Conservation (phyloP, 2,888 invertebrate genomes). For the Lapara coniferarum region DNA sequence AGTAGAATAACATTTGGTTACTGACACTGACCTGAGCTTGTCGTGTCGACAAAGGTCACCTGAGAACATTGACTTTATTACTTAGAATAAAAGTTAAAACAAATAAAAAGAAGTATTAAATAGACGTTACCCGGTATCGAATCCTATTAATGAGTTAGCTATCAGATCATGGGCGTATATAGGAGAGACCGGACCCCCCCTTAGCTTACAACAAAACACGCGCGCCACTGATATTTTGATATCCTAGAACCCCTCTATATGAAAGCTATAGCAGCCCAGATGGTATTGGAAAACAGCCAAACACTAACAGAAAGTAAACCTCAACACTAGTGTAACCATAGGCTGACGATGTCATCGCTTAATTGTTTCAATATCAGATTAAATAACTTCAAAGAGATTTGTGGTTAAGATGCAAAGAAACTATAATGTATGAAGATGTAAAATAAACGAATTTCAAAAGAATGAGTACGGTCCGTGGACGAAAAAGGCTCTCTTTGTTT, state of each 20-base stretch:
- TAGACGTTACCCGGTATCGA: neutral
- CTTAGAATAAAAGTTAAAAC: neutral
- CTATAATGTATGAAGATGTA: neutral
- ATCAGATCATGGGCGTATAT: too few relatives aligned
- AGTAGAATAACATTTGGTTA: neutral
- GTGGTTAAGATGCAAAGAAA: neutral
- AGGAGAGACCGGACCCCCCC: too few relatives aligned
- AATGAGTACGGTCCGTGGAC: slow-evolving; percentile 11
- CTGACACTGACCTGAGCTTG: neutral
- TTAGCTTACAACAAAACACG: too few relatives aligned
- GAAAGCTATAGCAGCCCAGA: too few relatives aligned
- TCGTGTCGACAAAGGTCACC: too few relatives aligned
- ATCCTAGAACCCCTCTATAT: too few relatives aligned
- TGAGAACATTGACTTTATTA: neutral
- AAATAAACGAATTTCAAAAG: slow-evolving; percentile 7
- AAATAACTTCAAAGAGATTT: slow-evolving; percentile 9
- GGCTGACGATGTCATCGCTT: neutral
- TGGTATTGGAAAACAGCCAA: neutral
- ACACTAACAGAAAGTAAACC: neutral
- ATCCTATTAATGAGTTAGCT: neutral
- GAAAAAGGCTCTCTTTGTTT: slow-evolving; percentile 14
- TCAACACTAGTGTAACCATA: neutral
- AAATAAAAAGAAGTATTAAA: neutral
- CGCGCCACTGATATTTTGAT: too few relatives aligned
- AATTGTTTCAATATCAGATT: neutral